Evolutionary conservation across 2,113 vertebrate species (phyloP), one percentile per base, ranked within the genome.

Genomic region (Lipophrys pholis): DNA sequence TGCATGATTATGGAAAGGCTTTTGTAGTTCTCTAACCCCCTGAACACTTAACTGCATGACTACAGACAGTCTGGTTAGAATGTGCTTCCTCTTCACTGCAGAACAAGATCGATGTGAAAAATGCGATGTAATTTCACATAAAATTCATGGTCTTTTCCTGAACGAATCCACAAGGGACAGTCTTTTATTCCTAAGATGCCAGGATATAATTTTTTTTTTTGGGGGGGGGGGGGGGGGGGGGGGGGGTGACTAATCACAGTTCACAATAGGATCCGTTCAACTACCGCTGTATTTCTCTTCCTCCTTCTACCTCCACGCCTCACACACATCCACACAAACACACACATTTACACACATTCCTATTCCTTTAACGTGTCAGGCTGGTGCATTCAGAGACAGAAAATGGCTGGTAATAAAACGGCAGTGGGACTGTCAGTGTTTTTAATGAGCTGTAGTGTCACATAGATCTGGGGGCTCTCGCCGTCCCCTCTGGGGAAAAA

Each of bases 391-490:
- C 54, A 1, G 46, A 57, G 69, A 75, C 64, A 69, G 30, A 72
- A 76, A 74, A 72, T 70, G 76, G 72, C 56, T 56, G 4, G 77
- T 82, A 70, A 83, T 86, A 79, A 83, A 84, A 81, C 38, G 45
- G 75, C 69, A 49, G 42, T 55, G 57, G 73, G 82, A 89, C 68
- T 69, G 80, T 85, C 84, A 80, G 63, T 11, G 65, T 38, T 69
- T 74, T 89, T 89, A 90, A 91, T 89, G 83, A 91, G 81, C 83
- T 83, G 62, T 36, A 77, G 78, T 56, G 80, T 77, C 76, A 85
- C 74, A 73, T 48, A 75, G 82, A 77, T 78, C 76, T 73, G 53
- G 82, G 69, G 80, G 73, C 69, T 84, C 30, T 59, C 8, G 12
- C 69, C 57, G 79, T 87, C 76, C 53, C 68, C 82, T 70, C 52